Conservation (phyloP, 1,140 invertebrate species). For the Argopecten irradians region DNA sequence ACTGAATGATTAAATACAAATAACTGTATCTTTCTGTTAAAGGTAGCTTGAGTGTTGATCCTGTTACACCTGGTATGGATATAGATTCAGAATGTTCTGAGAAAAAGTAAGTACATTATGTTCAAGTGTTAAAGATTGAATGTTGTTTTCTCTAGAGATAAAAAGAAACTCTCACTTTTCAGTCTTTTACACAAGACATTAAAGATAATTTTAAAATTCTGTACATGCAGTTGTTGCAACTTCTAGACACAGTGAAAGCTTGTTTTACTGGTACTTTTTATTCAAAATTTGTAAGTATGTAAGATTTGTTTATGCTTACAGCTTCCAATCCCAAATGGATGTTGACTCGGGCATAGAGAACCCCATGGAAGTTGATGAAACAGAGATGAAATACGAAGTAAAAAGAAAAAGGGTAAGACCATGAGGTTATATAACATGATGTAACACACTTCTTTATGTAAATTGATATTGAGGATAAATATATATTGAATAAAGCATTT, state of each 20-base stretch:
- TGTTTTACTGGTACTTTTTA: no score
- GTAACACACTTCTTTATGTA: neutral
- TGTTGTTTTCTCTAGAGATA: neutral
- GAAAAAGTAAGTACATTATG: conserved; percentile 76
- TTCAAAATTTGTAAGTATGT: neutral
- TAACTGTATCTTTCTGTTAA: conserved; percentile 25
- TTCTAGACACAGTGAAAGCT: no score
- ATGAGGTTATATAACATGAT: neutral
- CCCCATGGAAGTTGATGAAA: conserved; percentile 84
- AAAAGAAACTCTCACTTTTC: neutral
- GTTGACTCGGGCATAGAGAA: conserved; percentile 86
- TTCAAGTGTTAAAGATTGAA: neutral
- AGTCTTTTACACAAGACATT: neutral
- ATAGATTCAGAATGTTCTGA: conserved; percentile 76
- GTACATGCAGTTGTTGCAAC: no score
- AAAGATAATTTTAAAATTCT: no score
- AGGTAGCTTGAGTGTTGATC: conserved; percentile 59
- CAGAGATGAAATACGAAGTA: conserved; percentile 67
- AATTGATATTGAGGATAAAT: neutral
- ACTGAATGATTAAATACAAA: no score
- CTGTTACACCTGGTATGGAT: conserved; percentile 58
- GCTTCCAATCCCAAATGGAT: conserved; percentile 78
- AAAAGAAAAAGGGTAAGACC: conserved; percentile 73
- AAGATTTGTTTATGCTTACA: conserved; percentile 33
- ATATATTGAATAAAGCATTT: no score